These are phyloP conservation scores for Bolborhynchus lineola DNA, from an alignment of 2,113 vertebrate genomes.

Conservation along the genomic window DNA sequence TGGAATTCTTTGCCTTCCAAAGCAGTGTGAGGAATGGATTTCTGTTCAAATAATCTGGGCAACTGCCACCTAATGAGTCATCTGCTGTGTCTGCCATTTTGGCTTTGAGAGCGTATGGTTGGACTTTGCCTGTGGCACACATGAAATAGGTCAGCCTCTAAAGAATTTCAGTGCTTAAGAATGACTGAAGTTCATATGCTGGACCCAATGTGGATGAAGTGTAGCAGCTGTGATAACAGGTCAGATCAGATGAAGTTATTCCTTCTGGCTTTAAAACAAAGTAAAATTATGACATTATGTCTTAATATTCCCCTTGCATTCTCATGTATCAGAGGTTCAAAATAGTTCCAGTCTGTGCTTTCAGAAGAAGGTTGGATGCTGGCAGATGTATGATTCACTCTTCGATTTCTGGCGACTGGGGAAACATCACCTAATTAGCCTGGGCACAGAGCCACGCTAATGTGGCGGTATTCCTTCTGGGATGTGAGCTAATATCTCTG, in stretches of 20 bases:
- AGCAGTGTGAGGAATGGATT: background rate
- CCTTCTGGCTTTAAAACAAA: background rate
- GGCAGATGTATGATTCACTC: constrained; percentile 25
- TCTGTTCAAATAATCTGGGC: background rate
- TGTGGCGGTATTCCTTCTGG: background rate
- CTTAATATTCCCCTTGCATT: background rate
- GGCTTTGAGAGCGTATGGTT: background rate
- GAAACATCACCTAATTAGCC: constrained; percentile 32
- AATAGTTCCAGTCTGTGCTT: background rate
- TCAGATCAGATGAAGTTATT: background rate
- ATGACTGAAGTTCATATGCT: background rate
- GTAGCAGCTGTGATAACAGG: background rate
- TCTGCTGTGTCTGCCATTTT: background rate
- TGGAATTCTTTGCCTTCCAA: background rate
- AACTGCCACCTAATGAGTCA: background rate
- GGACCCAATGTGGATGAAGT: background rate
- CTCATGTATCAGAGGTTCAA: background rate
- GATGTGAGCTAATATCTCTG: background rate
- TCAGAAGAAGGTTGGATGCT: background rate
- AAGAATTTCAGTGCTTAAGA: background rate
- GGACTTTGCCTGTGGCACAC: background rate
- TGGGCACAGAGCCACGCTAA: background rate
- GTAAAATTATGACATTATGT: background rate
- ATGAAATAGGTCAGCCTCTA: background rate
- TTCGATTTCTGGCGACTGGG: constrained; percentile 22